Percentiles rank a stretch among this genome's conserved stretches.
phyloP scores from a whole-genome alignment of 92 coral and sea anemone genomes.

The Parazoanthus darwini region DNA sequence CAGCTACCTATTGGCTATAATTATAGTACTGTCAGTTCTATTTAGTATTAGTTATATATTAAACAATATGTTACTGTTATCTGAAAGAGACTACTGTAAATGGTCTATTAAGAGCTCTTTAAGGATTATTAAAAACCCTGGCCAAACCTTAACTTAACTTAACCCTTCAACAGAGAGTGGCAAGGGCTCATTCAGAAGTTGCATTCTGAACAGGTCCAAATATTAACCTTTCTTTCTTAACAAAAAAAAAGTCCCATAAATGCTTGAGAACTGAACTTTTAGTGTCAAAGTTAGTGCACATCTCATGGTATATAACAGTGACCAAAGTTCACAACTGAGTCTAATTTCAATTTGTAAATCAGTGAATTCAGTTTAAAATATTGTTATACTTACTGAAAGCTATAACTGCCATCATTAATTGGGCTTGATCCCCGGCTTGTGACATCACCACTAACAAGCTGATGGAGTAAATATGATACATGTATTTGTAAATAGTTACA shows the following conservation, averaged over 20 bases:
- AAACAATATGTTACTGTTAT: too few relatives aligned
- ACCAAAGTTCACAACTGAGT: neutral
- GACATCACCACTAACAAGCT: conserved; percentile 26
- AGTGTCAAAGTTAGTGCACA: neutral
- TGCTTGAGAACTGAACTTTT: neutral
- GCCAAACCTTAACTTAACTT: too few relatives aligned
- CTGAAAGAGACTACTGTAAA: too few relatives aligned
- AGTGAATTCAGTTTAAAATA: neutral
- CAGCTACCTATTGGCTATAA: too few relatives aligned
- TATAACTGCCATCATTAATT: conserved; percentile 2
- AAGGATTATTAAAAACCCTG: too few relatives aligned
- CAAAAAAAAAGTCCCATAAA: too few relatives aligned
- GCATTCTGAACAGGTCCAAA: too few relatives aligned
- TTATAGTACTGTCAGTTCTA: neutral
- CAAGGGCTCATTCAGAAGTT: too few relatives aligned
- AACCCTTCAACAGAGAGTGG: too few relatives aligned
- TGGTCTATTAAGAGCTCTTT: too few relatives aligned
- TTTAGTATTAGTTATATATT: too few relatives aligned
- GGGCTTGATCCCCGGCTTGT: conserved; percentile 14
- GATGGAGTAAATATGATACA: neutral
- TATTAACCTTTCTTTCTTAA: too few relatives aligned
- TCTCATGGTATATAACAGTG: neutral
- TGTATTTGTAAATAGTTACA: neutral
- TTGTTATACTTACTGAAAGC: conserved; percentile 7
- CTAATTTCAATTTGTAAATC: neutral